A percentile compares a stretch with the other conserved stretches of the same genome.
These are phyloP conservation scores for Piscicola geometra DNA, from an alignment of 2,888 invertebrate genomes.

Conservation along the genomic window DNA sequence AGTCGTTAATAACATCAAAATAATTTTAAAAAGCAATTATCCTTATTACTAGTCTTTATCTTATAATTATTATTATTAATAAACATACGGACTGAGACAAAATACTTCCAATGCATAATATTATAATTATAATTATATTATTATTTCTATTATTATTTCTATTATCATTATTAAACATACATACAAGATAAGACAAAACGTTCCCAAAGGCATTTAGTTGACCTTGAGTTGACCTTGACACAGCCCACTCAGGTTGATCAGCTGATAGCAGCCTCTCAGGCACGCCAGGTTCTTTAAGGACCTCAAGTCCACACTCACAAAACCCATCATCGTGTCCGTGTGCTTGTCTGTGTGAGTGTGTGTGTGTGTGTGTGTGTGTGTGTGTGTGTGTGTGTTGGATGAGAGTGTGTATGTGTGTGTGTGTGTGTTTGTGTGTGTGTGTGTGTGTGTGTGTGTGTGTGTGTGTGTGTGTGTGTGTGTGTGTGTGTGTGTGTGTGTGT, in stretches of 20 bases:
- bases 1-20: too few relatives aligned
- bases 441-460: not conserved
- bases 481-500: not conserved
- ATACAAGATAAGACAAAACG: too few relatives aligned
- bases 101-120: too few relatives aligned
- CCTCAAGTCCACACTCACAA: constrained; percentile 11
- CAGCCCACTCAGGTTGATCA: not conserved
- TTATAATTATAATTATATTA: too few relatives aligned
- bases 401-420: not conserved
- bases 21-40: too few relatives aligned
- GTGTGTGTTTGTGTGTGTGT: not conserved
- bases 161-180: too few relatives aligned
- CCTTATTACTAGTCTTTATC: too few relatives aligned
- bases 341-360: not conserved
- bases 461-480: not conserved
- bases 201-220: too few relatives aligned
- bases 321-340: not conserved
- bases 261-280: not conserved
- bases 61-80: too few relatives aligned
- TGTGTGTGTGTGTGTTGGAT: not conserved
- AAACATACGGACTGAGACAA: too few relatives aligned
- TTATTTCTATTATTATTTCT: too few relatives aligned
- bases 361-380: not conserved
- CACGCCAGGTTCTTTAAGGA: not conserved
- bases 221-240: constrained; percentile 4